These are phyloP conservation scores for Rosalia funebris DNA, from an alignment of 2,888 invertebrate genomes.

Conservation along the genomic window DNA sequence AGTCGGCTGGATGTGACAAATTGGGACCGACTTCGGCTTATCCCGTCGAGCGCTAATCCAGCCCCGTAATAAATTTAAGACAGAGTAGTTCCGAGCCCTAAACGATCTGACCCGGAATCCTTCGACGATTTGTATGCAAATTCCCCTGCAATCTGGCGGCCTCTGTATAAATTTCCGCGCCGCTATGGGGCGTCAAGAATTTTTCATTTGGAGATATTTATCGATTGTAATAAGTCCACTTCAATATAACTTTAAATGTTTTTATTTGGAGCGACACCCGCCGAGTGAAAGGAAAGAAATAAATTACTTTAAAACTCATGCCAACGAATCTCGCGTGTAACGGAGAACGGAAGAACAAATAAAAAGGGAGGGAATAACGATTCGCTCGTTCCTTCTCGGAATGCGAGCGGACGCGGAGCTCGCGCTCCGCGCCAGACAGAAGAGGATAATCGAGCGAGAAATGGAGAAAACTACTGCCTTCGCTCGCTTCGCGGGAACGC, in stretches of 20 bases:
- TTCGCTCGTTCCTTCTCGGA: conserved; percentile 41
- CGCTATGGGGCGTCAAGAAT: conserved; percentile 13
- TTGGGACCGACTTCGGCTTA: no score
- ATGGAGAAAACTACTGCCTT: no score
- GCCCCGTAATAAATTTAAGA: conserved; percentile 11
- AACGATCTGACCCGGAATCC: conserved; percentile 3
- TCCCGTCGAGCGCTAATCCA: not conserved
- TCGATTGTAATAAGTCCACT: conserved; percentile 32
- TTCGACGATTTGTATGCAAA: conserved; percentile 10
- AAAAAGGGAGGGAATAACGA: conserved; percentile 41
- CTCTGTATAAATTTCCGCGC: conserved; percentile 1
- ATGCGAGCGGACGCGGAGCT: conserved; percentile 39
- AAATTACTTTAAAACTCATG: conserved; percentile 47
- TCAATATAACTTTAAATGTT: conserved; percentile 34
- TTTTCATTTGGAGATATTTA: conserved; percentile 40
- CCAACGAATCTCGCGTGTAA: conserved; percentile 50
- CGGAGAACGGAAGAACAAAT: conserved; percentile 48
- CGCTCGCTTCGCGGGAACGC: no score
- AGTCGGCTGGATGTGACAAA: no score
- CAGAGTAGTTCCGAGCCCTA: conserved; percentile 3
- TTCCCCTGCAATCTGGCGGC: conserved; percentile 14
- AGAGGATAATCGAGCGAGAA: no score
- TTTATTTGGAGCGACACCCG: conserved; percentile 37
- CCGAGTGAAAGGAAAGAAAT: conserved; percentile 43
- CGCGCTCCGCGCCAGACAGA: no score